Percentiles rank a stretch among this genome's conserved stretches.
Evolutionary conservation across 2,797 vertebrate species (phyloP).

Genomic region (Telmatherina bonti): DNA sequence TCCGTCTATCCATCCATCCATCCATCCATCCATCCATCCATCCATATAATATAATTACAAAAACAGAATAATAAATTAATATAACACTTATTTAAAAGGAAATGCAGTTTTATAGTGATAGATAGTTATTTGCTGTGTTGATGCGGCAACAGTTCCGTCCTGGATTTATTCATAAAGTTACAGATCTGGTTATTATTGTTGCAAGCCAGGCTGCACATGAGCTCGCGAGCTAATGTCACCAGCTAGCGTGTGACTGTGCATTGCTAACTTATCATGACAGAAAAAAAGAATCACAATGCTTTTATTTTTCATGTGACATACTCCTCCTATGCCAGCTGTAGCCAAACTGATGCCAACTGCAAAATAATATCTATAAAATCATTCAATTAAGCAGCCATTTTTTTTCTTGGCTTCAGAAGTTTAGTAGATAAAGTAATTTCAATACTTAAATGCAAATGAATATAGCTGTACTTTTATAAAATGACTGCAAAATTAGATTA

Average conservation of each 20-base stretch:
- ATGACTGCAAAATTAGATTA: background rate
- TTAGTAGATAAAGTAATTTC: background rate
- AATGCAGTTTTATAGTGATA: no score
- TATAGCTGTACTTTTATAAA: background rate
- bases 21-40: no score
- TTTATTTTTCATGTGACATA: background rate
- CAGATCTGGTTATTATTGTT: background rate
- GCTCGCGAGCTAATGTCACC: background rate
- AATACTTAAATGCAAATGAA: background rate
- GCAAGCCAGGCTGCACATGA: background rate
- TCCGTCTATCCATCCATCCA: no score
- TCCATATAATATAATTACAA: no score
- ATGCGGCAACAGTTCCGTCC: background rate
- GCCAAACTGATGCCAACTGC: background rate
- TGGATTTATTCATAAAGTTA: no score
- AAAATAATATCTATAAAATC: background rate
- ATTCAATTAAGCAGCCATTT: background rate
- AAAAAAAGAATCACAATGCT: background rate
- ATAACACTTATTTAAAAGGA: no score
- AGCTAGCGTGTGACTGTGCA: background rate
- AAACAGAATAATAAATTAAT: no score
- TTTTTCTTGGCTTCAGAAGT: background rate
- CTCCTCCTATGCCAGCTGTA: background rate
- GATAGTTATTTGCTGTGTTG: background rate
- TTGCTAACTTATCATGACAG: background rate